These are phyloP conservation scores for Petrolisthes manimaculis DNA, from an alignment of 2,888 invertebrate genomes.

Conservation along the genomic window DNA sequence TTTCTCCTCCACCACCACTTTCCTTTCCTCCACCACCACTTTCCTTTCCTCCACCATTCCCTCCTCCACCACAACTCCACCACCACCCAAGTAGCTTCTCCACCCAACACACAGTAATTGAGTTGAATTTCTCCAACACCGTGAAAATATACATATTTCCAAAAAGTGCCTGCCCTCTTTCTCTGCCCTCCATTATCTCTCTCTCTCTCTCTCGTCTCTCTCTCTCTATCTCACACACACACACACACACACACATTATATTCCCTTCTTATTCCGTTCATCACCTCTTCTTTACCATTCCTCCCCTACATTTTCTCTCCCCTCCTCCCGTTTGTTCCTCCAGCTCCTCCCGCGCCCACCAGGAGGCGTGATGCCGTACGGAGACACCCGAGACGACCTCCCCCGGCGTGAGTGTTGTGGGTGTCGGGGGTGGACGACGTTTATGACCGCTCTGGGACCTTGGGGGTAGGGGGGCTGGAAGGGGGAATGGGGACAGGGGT, in stretches of 20 bases:
- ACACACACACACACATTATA: neutral
- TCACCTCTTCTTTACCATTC: neutral
- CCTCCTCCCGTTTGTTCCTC: slow-evolving; percentile 9
- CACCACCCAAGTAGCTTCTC: neutral
- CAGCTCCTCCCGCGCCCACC: neutral
- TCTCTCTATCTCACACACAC: too few relatives aligned
- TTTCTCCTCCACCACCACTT: slow-evolving; percentile 12
- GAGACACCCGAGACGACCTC: slow-evolving; percentile 14
- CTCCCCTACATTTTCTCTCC: neutral
- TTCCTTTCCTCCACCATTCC: slow-evolving; percentile 8
- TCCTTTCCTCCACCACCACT: slow-evolving; percentile 18
- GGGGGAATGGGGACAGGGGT: neutral
- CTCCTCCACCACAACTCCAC: slow-evolving; percentile 2
- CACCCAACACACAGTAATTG: slow-evolving; percentile 11
- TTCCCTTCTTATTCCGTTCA: slow-evolving; percentile 14
- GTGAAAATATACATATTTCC: too few relatives aligned
- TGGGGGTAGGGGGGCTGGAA: neutral
- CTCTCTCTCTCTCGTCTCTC: neutral
- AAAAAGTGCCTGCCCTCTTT: too few relatives aligned
- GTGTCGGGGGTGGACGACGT: slow-evolving; percentile 32
- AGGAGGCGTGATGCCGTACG: slow-evolving; percentile 9
- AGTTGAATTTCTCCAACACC: too few relatives aligned
- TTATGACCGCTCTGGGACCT: slow-evolving; percentile 32
- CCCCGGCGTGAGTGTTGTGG: slow-evolving; percentile 38
- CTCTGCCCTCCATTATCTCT: neutral